phyloP scores from a whole-genome alignment of 1,140 invertebrate species.

The Piezodorus guildinii region DNA sequence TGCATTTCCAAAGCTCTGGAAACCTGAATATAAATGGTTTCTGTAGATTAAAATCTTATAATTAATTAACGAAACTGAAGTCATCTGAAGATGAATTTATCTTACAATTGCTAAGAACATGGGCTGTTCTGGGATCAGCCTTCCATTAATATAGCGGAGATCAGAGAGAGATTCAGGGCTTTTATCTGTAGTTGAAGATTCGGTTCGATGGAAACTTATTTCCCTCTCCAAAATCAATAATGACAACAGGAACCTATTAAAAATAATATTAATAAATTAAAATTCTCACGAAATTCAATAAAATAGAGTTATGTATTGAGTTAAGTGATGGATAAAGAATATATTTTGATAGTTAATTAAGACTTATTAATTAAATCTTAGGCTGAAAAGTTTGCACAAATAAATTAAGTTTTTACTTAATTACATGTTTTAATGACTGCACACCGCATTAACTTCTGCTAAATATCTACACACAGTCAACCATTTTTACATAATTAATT shows the following conservation, averaged over 20 bases:
- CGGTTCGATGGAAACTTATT: slow-evolving; percentile 28
- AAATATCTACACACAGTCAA: no score
- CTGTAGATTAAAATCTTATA: not conserved
- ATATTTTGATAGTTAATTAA: no score
- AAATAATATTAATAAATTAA: no score
- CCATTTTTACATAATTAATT: no score
- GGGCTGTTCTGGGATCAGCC: slow-evolving; percentile 64
- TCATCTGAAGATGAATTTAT: not conserved
- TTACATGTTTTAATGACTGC: no score
- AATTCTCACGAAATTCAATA: no score
- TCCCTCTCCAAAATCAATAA: slow-evolving; percentile 66
- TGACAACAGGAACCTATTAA: slow-evolving; percentile 47
- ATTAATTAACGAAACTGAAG: not conserved
- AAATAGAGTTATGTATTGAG: no score
- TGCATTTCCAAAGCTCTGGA: slow-evolving; percentile 25
- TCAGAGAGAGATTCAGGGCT: slow-evolving; percentile 32
- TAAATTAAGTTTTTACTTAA: no score
- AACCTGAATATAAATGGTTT: slow-evolving; percentile 8
- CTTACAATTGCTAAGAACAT: slow-evolving; percentile 72
- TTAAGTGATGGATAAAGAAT: no score
- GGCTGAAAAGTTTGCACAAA: no score
- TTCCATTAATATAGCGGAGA: slow-evolving; percentile 50
- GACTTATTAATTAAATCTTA: no score
- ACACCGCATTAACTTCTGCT: no score
- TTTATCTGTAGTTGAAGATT: slow-evolving; percentile 21